Evolutionary conservation across 2,888 invertebrate genomes (phyloP), one percentile per base, ranked within the genome.

Genomic region (Microctonus aethiopoides): DNA sequence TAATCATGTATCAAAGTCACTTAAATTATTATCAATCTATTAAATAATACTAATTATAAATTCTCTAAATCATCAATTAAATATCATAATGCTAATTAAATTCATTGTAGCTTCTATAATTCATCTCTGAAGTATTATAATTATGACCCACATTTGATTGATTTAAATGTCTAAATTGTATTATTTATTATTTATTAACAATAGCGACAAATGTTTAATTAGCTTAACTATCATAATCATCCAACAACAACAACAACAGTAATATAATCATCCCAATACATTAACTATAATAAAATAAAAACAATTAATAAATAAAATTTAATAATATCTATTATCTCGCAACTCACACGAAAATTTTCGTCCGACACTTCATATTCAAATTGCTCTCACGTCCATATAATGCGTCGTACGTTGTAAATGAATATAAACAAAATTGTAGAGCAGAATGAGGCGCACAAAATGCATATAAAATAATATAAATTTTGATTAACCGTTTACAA

Each of bases 1-100:
- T 67, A 68, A 66, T 75, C 70, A 80, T 78, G 74, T 75, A 74
- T 81, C 79, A 80, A n/a, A n/a, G n/a, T n/a, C n/a, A n/a, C n/a
- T n/a, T n/a, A n/a, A n/a, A n/a, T n/a, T n/a, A n/a, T n/a, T n/a
- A n/a, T n/a, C n/a, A n/a, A n/a, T n/a, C n/a, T n/a, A n/a, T n/a
- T n/a, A n/a, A n/a, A n/a, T n/a, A n/a, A n/a, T n/a, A n/a, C n/a
- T n/a, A n/a, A n/a, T n/a, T n/a, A n/a, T n/a, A n/a, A n/a, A n/a
- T n/a, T n/a, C n/a, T n/a, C n/a, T n/a, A n/a, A n/a, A n/a, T n/a
- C n/a, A n/a, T n/a, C n/a, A n/a, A n/a, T n/a, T n/a, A n/a, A n/a
- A n/a, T n/a, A n/a, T n/a, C n/a, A n/a, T n/a, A n/a, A n/a, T n/a
- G n/a, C n/a, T n/a, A n/a, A n/a, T n/a, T n/a, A n/a, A n/a, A n/a